Base-by-base conservation (phyloP, 2,797 vertebrate species). In the Acanthopagrus latus region DNA sequence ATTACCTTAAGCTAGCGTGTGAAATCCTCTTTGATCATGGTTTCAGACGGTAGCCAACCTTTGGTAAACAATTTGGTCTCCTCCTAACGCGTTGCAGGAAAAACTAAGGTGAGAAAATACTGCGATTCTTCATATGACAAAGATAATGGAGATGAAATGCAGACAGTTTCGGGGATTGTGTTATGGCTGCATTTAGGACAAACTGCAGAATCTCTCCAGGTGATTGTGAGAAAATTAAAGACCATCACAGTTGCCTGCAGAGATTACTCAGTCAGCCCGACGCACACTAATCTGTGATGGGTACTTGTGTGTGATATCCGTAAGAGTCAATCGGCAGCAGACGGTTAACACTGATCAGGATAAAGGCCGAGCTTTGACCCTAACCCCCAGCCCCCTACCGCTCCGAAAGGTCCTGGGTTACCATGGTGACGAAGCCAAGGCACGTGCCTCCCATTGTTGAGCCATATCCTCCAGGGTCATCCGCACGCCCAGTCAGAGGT, bases 161-260 rank as follows among this genome's bases (percentile, higher is more conserved):
- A 64, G 18, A 38, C 33, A 62, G 41, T 44, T 60, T 43, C 52
- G 27, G 20, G 20, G 13, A 20, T 62, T 12, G 7, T 60, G 44
- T 63, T 48, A n/a, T 21, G 0, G 21, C 25, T 71, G 70, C 52
- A 16, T n/a, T 71, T 58, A 83, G 29, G 67, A 82, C 95, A 95
- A 95, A 97, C 96, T 95, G 95, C 93, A 96, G 95, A 97, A 97
- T 96, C 97, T 97, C 97, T 98, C 94, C 95, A 83, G 95, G 96
- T 97, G 96, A 97, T 93, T 97, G 97, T 97, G 97, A 97, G 96
- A 96, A 89, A 86, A 85, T 93, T 95, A 89, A 88, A 92, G 91
- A 92, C 87, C 91, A 94, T 97, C 97, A 97, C 97, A 97, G 96
- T 97, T 98, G 97, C 97, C 97, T 97, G 96, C 96, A 98, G 97